Evolutionary conservation across 2,888 invertebrate species (phyloP), one percentile per base, ranked within the genome.

Genomic region (Pherbina coryleti): DNA sequence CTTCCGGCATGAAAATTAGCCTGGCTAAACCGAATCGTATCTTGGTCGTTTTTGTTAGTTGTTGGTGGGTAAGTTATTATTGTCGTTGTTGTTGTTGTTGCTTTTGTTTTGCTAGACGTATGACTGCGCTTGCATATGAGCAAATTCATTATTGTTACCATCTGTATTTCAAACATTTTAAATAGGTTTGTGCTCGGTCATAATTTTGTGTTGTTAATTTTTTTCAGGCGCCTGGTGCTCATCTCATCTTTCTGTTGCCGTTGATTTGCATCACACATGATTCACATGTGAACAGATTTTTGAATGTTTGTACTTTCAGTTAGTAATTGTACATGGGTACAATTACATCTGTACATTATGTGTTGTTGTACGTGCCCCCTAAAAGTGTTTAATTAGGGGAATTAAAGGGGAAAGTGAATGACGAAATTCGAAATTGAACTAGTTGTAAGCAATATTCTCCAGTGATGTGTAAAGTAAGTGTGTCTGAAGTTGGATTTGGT

Each of bases 71-170:
- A 44, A 25, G 19, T 55, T 55, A n/a, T 55, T 55, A n/a, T n/a
- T n/a, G n/a, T n/a, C n/a, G n/a, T n/a, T n/a, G n/a, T n/a, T n/a
- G n/a, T 25, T 19, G 19, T 25, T 60, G 19, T n/a, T 60, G 25
- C 5, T 60, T 2, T 22, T 60, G 57, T 22, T 22, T 7, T 22
- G 25, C 14, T 28, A 25, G 57, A 25, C 14, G 9, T 19, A 60
- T 60, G 57, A 25, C 57, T 60, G 57, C 64, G n/a, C 34, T 31
- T 64, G 64, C 64, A 64, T 64, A 64, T 64, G 64, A 64, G 34
- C 64, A 64, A 64, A 64, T 64, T 64, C 34, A 64, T 64, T 64
- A 64, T 64, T 31, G 31, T 14, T 64, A 31, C n/a, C 28, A 64
- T 64, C 31, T 5, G 31, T 8, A 34, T 64, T 34, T 17, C 7